phyloP scores from a whole-genome alignment of 1,140 invertebrate genomes.

The Drosophila subobscura region DNA sequence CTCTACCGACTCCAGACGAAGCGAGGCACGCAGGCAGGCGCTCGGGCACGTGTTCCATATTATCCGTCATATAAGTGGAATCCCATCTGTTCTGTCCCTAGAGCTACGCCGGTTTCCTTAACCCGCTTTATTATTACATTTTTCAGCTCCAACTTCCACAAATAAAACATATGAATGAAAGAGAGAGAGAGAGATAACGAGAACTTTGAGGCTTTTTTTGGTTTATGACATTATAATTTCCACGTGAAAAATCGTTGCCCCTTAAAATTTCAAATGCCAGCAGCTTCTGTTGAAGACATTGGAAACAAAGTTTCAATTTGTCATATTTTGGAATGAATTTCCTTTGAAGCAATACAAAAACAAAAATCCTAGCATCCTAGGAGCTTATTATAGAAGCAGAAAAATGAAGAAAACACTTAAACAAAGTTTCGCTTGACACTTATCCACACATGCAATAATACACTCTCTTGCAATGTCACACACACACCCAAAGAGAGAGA shows the following conservation, averaged over 20 bases:
- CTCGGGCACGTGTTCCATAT: slow-evolving; percentile 72
- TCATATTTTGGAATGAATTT: neutral
- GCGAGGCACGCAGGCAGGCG: slow-evolving; percentile 13
- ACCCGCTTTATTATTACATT: slow-evolving; percentile 32
- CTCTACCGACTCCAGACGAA: too few species aligned
- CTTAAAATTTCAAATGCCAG: slow-evolving; percentile 62
- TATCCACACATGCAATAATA: neutral
- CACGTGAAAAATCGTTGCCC: slow-evolving; percentile 53
- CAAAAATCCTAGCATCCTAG: neutral
- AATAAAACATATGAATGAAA: slow-evolving; percentile 37
- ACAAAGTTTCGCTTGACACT: slow-evolving; percentile 34
- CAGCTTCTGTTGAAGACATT: slow-evolving; percentile 3
- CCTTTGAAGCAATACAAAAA: neutral
- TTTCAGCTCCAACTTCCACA: neutral
- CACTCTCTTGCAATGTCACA: neutral
- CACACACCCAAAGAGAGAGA: slow-evolving; percentile 1
- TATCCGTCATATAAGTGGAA: slow-evolving; percentile 64
- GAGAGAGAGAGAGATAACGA: too few species aligned
- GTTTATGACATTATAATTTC: slow-evolving; percentile 34
- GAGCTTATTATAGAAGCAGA: slow-evolving; percentile 11
- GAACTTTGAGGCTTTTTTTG: slow-evolving; percentile 4
- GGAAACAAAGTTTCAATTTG: slow-evolving; percentile 1
- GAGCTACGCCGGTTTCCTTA: slow-evolving; percentile 31
- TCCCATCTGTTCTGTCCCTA: slow-evolving; percentile 37
- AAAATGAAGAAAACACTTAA: slow-evolving; percentile 55